Base-by-base conservation (phyloP, 2,797 vertebrate genomes). In the Brotula barbata region DNA sequence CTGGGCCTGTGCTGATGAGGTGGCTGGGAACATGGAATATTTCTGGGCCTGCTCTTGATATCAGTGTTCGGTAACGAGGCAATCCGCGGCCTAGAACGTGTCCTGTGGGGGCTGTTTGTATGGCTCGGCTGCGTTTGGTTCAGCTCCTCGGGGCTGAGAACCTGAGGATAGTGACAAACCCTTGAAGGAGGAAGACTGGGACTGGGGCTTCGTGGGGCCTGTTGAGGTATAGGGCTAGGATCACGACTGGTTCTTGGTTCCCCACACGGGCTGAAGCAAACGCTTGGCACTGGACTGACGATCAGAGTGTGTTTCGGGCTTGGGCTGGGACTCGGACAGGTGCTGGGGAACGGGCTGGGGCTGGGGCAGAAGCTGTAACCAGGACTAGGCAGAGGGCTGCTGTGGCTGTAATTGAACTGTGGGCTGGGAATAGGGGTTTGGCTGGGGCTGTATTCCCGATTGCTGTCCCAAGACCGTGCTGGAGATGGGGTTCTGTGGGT, bases 351-450 rank as follows among this genome's bases (percentile, higher is more conserved):
- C 3, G 80, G 89, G 72, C 90, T 90, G 3, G 90, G 91, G 54
- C 88, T 90, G 1, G 85, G 89, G 50, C 88, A 90, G 64, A 63
- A 85, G 68, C 87, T 90, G 61, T 91, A 91, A 58, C 75, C 88
- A 7, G 87, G 89, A 55, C 90, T 92, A 11, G 79, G 86, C 22
- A 68, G 16, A 23, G 87, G 86, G 63, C 87, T 90, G 59, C 68
- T 77, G 42, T 75, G 76, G 66, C 87, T 92, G 73, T 89, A 91
- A 59, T 80, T 87, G 60, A 92, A 90, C 56, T 82, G 89, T 9
- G 91, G 91, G 82, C 90, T 92, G 36, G 88, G 90, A 48, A 91
- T 87, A 2, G 90, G 91, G 61, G 86, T 92, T 58, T 91, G 89
- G 54, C 73, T 71, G 2, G 91, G 23, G 41, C 90, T 87, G 68